Evolutionary conservation across 1,140 invertebrate genomes (phyloP).

Genomic region (Dinoponera quadriceps): DNA sequence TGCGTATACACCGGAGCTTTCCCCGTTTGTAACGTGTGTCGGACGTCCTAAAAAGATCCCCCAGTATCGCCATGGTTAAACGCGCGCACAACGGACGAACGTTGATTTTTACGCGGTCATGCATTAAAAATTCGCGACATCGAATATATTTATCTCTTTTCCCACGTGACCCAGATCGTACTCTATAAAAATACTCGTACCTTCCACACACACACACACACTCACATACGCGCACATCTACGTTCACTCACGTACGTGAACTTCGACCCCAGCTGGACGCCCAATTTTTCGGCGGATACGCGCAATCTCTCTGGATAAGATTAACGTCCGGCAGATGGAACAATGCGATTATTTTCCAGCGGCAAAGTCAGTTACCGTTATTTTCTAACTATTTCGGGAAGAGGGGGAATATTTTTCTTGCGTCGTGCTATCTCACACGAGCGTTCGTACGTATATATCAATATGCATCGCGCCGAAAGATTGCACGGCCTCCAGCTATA

Average conservation of each 20-base stretch:
- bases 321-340: constrained; percentile 17
- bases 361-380: constrained; percentile 2
- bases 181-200: background rate
- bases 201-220: too few relatives aligned
- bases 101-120: background rate
- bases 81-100: background rate
- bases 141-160: constrained; percentile 1
- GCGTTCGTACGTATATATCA: too few relatives aligned
- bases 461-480: background rate
- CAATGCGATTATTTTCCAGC: constrained; percentile 11
- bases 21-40: background rate
- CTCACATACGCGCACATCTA: too few relatives aligned
- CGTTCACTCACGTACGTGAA: background rate
- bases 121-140: background rate
- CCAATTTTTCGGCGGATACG: constrained; percentile 16
- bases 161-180: background rate
- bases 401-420: background rate
- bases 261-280: background rate
- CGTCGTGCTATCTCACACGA: background rate
- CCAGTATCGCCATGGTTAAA: background rate
- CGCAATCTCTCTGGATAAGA: constrained; percentile 31
- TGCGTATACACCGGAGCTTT: background rate
- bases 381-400: background rate
- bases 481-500: background rate
- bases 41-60: background rate